phyloP scores from a whole-genome alignment of 30 jellyfish, hydroid and myxozoan genomes.

The Cassiopea andromeda region DNA sequence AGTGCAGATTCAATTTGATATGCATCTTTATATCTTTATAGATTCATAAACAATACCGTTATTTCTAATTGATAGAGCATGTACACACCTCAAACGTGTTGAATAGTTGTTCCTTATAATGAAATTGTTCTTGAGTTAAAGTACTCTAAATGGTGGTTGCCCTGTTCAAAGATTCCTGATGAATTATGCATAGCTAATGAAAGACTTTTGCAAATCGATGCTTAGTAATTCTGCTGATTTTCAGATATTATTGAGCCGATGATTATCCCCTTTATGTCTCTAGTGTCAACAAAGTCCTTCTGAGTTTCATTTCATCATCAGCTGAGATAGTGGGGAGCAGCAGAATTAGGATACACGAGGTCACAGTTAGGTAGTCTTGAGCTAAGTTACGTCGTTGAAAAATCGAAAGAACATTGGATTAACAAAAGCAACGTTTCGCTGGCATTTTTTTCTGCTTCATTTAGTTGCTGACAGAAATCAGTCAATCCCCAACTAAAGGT shows the following conservation, averaged over 20 bases:
- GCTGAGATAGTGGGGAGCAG: constrained; percentile 7
- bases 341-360: not conserved
- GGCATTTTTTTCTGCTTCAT: no score
- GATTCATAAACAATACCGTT: no score
- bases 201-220: constrained; percentile 36
- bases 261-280: constrained; percentile 41
- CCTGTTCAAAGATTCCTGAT: constrained; percentile 20
- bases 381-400: not conserved
- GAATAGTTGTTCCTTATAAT: not conserved
- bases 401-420: not conserved
- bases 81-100: not conserved
- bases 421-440: no score
- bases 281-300: constrained; percentile 24
- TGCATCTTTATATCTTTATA: not conserved
- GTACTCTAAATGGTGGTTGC: constrained; percentile 11
- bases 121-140: constrained; percentile 6
- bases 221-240: constrained; percentile 23
- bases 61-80: constrained; percentile 3
- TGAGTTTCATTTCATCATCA: constrained; percentile 18
- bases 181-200: constrained; percentile 13
- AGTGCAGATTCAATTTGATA: not conserved
- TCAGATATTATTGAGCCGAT: constrained; percentile 36
- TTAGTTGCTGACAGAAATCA: no score
- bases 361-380: not conserved
- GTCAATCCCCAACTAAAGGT: no score